These are phyloP conservation scores for Phataginus tetradactyla DNA, from an alignment of 2,797 vertebrate species.

Conservation along the genomic window DNA sequence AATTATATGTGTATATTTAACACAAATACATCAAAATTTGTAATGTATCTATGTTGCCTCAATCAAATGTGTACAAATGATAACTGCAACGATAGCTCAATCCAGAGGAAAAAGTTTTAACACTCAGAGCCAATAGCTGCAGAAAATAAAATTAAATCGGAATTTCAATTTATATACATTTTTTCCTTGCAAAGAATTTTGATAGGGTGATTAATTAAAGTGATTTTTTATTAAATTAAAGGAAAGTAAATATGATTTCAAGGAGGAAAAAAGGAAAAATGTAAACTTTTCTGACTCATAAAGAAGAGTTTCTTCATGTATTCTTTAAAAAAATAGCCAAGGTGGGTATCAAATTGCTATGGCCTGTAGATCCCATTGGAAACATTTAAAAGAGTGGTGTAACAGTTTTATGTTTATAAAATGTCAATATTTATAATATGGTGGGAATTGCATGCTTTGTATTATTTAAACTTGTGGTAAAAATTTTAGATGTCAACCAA, in stretches of 20 bases:
- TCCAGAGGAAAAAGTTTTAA: not conserved
- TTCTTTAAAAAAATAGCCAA: slow-evolving; percentile 14
- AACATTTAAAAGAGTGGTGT: slow-evolving; percentile 18
- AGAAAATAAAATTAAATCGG: slow-evolving; percentile 13
- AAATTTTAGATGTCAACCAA: not conserved
- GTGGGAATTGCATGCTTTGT: not conserved
- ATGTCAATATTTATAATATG: slow-evolving; percentile 28
- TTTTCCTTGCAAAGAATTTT: not conserved
- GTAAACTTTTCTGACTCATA: slow-evolving; percentile 14
- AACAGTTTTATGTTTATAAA: slow-evolving; percentile 37
- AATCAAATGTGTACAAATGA: not conserved
- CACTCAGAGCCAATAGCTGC: not conserved
- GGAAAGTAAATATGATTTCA: slow-evolving; percentile 33
- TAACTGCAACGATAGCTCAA: not conserved
- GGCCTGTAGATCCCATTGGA: slow-evolving; percentile 35
- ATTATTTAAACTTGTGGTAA: slow-evolving; percentile 9
- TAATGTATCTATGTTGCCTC: not conserved
- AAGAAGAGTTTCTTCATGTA: slow-evolving; percentile 10
- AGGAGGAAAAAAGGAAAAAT: slow-evolving; percentile 29
- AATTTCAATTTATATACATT: not conserved
- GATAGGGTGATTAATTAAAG: not conserved
- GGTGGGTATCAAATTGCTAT: slow-evolving; percentile 21
- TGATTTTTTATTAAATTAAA: not conserved
- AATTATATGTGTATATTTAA: not conserved
- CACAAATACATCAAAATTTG: not conserved